Base-by-base conservation (phyloP, 64 coral and sea anemone species). In the Catalaphyllia jardinei region DNA sequence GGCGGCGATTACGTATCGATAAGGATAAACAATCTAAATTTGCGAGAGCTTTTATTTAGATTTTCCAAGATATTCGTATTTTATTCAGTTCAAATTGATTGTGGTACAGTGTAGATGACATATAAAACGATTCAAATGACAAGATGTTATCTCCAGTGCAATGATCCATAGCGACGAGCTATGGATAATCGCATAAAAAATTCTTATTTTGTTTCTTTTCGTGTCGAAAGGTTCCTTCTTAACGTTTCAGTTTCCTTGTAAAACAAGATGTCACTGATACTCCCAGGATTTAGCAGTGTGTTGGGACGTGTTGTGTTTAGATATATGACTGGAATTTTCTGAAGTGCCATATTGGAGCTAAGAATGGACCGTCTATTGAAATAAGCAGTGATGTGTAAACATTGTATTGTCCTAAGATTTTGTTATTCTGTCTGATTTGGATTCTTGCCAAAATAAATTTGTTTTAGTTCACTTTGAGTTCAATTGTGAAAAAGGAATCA, bases 381-480 rank as follows among this genome's bases (percentile, higher is more conserved):
- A 73, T 73, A 73, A 30, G 71, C 29, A 31, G 29, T 25, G 9
- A 27, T 25, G 22, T 69, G 3, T 54, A 19, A 61, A 46, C 42
- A 46, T 46, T 80, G 9, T 61, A 61, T 10, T 77, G 28, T 61
- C 14, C 8, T 8, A 29, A 10, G 17, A 31, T 80, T 33, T 19
- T 62, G 16, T 80, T 62, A 16, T 80, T 80, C 29, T 33, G 15
- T 80, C 55, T 31, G 28, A 31, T 59, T 57, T 30, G 27, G 27
- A 61, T 16, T 10, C 7, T 22, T 79, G 76, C 76, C 76, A 79
- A 79, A 79, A 50, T 50, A 77, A 77, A 77, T 77, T 51, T 46
- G 11, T 77, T 77, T 13, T 10, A 19, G 22, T 11, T 69, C 4
- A 11, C 5, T 11, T 10, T 69, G 63, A 24, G 10, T 69, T 24